Evolutionary conservation across 64 coral and sea anemone genomes (phyloP).

Genomic region (Porites lutea): DNA sequence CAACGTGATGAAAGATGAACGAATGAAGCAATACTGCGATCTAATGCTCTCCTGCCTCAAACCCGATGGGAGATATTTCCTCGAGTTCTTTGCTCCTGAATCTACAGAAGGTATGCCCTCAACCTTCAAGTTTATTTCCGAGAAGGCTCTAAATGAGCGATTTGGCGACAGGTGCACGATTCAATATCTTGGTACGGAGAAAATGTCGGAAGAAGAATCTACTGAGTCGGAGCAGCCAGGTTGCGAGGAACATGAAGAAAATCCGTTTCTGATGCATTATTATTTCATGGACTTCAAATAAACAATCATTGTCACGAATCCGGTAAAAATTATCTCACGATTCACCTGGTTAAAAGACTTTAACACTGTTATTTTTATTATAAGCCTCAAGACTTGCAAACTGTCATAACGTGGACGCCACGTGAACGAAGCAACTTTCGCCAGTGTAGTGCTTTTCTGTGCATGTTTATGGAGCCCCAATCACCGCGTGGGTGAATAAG

Average conservation of each 20-base stretch:
- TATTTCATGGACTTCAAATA: constrained; percentile 41
- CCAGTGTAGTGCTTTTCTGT: too few relatives aligned
- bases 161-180: constrained; percentile 57
- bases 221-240: neutral
- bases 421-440: too few relatives aligned
- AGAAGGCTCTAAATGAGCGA: neutral
- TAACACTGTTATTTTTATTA: too few relatives aligned
- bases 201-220: constrained; percentile 15
- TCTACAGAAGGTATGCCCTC: neutral
- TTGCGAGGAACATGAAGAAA: neutral
- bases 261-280: constrained; percentile 4
- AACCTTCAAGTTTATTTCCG: constrained; percentile 45
- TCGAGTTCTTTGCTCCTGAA: constrained; percentile 25
- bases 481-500: too few relatives aligned
- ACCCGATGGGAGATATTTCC: constrained; percentile 37
- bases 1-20: constrained; percentile 22
- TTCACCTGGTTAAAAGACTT: too few relatives aligned
- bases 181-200: constrained; percentile 25
- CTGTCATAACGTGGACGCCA: too few relatives aligned
- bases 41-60: constrained; percentile 39
- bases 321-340: too few relatives aligned
- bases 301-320: neutral
- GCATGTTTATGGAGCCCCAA: too few relatives aligned
- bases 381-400: too few relatives aligned
- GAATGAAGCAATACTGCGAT: constrained; percentile 32